Evolutionary conservation across 2,113 vertebrate species (phyloP).

Genomic region (Corydoras sp.): DNA sequence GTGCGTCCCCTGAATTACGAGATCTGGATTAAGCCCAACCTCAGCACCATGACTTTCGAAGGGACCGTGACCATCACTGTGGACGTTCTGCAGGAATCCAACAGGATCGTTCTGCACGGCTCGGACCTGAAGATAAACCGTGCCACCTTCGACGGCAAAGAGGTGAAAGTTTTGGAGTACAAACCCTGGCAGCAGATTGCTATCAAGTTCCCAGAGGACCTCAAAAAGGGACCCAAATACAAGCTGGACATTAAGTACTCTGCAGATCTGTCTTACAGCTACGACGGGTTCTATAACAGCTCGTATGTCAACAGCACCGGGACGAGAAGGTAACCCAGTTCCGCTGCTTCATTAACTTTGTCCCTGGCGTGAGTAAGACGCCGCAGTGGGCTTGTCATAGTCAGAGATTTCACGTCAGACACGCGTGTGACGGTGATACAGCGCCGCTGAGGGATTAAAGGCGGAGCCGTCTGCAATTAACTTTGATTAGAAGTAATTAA

Average conservation of each 20-base stretch:
- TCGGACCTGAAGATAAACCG: constrained; percentile 76
- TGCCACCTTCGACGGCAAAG: constrained; percentile 52
- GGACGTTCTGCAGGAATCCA: constrained; percentile 64
- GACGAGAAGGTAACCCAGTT: constrained; percentile 57
- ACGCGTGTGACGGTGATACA: no score
- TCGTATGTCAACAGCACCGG: constrained; percentile 72
- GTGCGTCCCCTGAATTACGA: constrained; percentile 78
- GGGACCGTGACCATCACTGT: constrained; percentile 75
- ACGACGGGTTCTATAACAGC: constrained; percentile 86
- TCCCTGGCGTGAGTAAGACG: no score
- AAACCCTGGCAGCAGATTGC: constrained; percentile 80
- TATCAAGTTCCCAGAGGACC: constrained; percentile 65
- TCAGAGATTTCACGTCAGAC: no score
- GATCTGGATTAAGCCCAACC: constrained; percentile 75
- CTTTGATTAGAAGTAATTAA: neutral
- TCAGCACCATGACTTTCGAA: constrained; percentile 73
- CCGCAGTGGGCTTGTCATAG: no score
- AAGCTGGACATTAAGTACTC: constrained; percentile 74
- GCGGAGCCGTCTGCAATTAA: no score
- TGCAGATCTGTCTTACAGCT: constrained; percentile 76
- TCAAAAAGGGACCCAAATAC: constrained; percentile 70
- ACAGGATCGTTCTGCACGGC: constrained; percentile 79
- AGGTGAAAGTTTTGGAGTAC: constrained; percentile 74
- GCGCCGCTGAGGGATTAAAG: no score
- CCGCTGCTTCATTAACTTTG: no score